Base-by-base conservation (phyloP, 2,888 invertebrate species). In the Melanargia galathea region DNA sequence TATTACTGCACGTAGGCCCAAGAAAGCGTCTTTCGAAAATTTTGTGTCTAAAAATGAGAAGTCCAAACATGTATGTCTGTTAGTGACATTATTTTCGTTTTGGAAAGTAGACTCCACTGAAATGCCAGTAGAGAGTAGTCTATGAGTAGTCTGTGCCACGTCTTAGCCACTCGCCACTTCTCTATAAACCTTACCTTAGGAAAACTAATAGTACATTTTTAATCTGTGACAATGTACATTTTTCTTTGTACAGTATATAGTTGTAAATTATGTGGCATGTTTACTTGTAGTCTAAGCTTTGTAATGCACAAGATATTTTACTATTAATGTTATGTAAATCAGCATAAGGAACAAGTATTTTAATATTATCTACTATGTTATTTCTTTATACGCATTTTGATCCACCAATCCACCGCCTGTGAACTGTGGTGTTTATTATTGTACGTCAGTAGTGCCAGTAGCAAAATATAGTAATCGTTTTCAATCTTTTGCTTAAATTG, bases 201-300 rank as follows among this genome's bases (percentile, higher is more conserved):
- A n/a, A 2, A 40, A 24, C 26, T n/a, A 16, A 16, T 16, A 49
- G 6, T 49, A 49, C 10, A 30, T 49, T 59, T 63, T 72, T 45
- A 48, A 62, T 48, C 70, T 75, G 73, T 81, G 75, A 76, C 73
- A 71, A 72, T 81, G 81, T 82, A 82, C 78, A 83, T 80, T 84
- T 75, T 80, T 81, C 79, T 72, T 74, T 79, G 84, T 84, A 86
- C 81, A 84, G 80, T 78, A 68, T 71, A 72, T 84, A 78, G 75
- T 72, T 79, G 75, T 83, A 81, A 76, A 81, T 82, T 82, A 76
- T 75, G 80, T 85, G 78, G 80, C 84, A 80, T 85, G 78, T 79
- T 80, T 81, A 75, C 76, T 79, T 85, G 80, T 83, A 81, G 80
- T 73, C 70, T 83, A 82, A 82, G 78, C 77, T 81, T 78, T 75